Evolutionary conservation across 1,140 invertebrate species (phyloP), one percentile per base, ranked within the genome.

Genomic region (Aphis craccivora): DNA sequence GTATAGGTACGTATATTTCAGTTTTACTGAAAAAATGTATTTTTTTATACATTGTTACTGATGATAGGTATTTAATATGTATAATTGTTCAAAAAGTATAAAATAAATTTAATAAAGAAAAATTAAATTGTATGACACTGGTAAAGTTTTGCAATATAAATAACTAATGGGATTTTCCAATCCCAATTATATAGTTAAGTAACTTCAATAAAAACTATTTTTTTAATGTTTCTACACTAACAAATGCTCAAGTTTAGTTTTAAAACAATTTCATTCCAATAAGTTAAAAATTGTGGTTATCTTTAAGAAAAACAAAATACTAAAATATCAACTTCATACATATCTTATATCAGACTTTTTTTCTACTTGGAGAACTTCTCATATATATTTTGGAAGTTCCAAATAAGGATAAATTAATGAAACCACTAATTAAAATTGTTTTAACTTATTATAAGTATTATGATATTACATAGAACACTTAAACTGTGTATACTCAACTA

Each of bases 401-500:
- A n/a, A 3, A n/a, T n/a, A 30, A 67, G 60, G 11, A 67, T 67
- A n/a, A 67, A 67, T 67, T 30, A 67, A 67, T 67, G n/a, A 67
- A 67, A 67, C 1, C 3, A 30, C 48, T 2, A 51, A 51, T 18
- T 51, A 51, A 51, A 51, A 45, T 45, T 60, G 3, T 60, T 55
- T 60, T 30, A 30, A 67, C 60, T n/a, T 67, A n/a, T 67, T n/a
- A 11, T 67, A 84, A 14, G 76, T 25, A 48, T 67, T 25, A 48
- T 67, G 25, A 35, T 88, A 89, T 23, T 89, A 89, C 87, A 22
- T 67, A 90, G 20, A 60, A 43, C 37, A 90, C 6, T n/a, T 67
- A 43, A 90, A 67, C 6, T 67, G 20, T 89, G 87, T 89, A 93
- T 83, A 48, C 11, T 93, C 76, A 6, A 84, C 43, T 84, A 93